Evolutionary conservation across 2,888 invertebrate genomes (phyloP).

Genomic region (Scaptodrosophila latifasciaeformis): DNA sequence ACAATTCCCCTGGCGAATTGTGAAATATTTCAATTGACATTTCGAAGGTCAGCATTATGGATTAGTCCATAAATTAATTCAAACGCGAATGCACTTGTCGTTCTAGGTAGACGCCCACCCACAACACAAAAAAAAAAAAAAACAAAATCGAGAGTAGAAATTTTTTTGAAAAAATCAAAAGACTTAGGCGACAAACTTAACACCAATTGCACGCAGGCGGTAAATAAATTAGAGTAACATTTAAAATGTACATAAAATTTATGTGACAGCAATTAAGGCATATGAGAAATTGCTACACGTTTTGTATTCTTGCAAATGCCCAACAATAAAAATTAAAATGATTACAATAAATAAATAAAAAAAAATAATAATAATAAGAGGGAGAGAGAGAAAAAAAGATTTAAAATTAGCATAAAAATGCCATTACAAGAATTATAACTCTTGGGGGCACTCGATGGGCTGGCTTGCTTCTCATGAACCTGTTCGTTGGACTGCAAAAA

Average conservation of each 20-base stretch:
- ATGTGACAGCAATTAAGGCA: slow-evolving; percentile 58
- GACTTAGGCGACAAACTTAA: slow-evolving; percentile 41
- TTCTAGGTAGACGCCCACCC: slow-evolving; percentile 1
- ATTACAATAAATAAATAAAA: not conserved
- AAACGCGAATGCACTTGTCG: slow-evolving; percentile 3
- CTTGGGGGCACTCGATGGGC: too few relatives aligned
- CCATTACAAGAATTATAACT: slow-evolving; percentile 24
- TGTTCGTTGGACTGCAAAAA: slow-evolving; percentile 14
- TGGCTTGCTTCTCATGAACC: slow-evolving; percentile 1
- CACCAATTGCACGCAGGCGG: slow-evolving; percentile 22
- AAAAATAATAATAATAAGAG: not conserved
- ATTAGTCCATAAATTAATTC: not conserved
- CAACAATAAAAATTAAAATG: not conserved
- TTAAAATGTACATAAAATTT: slow-evolving; percentile 35
- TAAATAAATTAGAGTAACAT: slow-evolving; percentile 43
- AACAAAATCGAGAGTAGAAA: too few relatives aligned
- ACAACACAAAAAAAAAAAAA: not conserved
- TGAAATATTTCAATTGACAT: slow-evolving; percentile 33
- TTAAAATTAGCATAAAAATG: slow-evolving; percentile 43
- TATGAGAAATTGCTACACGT: slow-evolving; percentile 34
- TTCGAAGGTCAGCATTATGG: slow-evolving; percentile 45
- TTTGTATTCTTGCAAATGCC: not conserved
- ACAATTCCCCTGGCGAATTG: too few relatives aligned
- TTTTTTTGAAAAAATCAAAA: too few relatives aligned
- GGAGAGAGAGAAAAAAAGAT: too few relatives aligned